Base-by-base conservation (phyloP, 1,140 invertebrate genomes). In the Formica exsecta region DNA sequence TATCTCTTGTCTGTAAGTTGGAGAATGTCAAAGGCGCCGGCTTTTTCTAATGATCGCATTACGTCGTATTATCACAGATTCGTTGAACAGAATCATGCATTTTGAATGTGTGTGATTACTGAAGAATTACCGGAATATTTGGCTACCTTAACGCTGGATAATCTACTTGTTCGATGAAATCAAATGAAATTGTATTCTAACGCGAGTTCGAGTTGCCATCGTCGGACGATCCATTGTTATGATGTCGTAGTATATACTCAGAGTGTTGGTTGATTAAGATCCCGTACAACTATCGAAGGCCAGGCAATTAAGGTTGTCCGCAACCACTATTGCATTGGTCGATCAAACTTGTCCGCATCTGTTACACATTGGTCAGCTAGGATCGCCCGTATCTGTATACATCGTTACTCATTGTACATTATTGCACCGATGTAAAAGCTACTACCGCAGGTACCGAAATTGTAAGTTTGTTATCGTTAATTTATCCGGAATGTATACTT, bases 261-360 rank as follows among this genome's bases (percentile, higher is more conserved):
- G 38, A 44, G 25, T 73, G 54, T 74, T 61, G 79, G 36, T 62
- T 74, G 79, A 83, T 83, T 83, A 83, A 83, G 79, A 73, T 48
- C 54, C 68, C 41, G 9, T n/a, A 29, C 38, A 62, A 74, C 38
- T 44, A 81, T 25, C 54, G 25, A 73, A 74, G 66, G n/a, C 25
- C 79, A 54, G 19, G 57, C 68, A 83, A 83, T 83, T 73, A 83
- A 83, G 68, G 68, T 38, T 61, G 79, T 61, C 79, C 68, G 79
- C 79, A 73, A 70, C 66, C 38, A 44, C 38, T 74, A 41, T 51
- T 74, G 19, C 68, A 62, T 36, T 38, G 68, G 68, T 74, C 66
- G 68, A 83, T 83, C 79, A 83, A 83, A 25, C 54, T 74, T 44
- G 54, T 41, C 38, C 54, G 54, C 68, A 61, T 83, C 66, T 61